A percentile compares a stretch with the other conserved stretches of the same genome.
Evolutionary conservation across 2,797 vertebrate species (phyloP).

Genomic region (Pipistrellus nathusii): DNA sequence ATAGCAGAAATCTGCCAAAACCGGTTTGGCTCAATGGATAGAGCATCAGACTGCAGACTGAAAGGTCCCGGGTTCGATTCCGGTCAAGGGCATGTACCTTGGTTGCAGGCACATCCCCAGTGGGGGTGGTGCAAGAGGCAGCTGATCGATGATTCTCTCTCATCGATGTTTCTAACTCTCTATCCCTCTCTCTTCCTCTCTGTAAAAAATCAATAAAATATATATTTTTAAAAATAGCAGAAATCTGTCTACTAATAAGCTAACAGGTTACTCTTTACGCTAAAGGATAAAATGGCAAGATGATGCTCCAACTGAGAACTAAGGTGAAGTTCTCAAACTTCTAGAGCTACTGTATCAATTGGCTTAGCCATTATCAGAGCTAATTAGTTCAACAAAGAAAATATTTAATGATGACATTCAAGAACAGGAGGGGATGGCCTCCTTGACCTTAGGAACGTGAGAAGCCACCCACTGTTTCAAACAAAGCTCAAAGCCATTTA

Average conservation of each 20-base stretch:
- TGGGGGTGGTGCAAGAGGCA: too few relatives aligned
- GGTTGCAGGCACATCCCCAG: too few relatives aligned
- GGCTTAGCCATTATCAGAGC: background rate
- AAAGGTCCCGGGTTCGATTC: too few relatives aligned
- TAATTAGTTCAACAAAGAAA: background rate
- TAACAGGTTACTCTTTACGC: background rate
- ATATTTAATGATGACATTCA: background rate
- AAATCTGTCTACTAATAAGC: background rate
- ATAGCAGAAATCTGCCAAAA: background rate
- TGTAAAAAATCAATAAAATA: too few relatives aligned
- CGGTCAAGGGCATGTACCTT: too few relatives aligned
- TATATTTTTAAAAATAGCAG: background rate
- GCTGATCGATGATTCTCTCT: too few relatives aligned
- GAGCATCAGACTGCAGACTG: too few relatives aligned
- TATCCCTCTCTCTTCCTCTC: too few relatives aligned
- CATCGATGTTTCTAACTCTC: too few relatives aligned
- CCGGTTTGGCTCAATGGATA: too few relatives aligned
- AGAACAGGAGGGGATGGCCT: background rate
- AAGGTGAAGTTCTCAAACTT: background rate
- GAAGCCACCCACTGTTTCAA: background rate
- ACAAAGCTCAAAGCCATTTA: conserved; percentile 78
- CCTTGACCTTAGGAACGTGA: background rate
- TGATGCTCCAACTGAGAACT: background rate
- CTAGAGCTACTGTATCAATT: background rate
- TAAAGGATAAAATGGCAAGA: background rate